phyloP scores from a whole-genome alignment of 2,797 vertebrate species.

The Sylvia borin region DNA sequence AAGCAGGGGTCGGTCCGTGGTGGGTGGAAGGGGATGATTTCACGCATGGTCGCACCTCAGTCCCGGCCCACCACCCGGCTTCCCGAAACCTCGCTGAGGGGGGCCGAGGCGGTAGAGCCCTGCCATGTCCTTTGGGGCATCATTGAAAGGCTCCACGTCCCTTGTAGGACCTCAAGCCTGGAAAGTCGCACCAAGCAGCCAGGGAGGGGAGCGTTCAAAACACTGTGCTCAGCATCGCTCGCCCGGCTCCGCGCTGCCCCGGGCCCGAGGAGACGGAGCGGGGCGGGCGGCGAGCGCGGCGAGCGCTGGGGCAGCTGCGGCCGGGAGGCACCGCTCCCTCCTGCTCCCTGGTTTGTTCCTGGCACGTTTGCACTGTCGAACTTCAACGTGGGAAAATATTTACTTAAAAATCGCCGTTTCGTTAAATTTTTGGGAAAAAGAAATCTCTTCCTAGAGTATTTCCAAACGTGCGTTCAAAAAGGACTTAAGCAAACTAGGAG shows the following conservation, averaged over 20 bases:
- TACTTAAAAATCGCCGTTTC: not conserved
- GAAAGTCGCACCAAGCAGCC: not conserved
- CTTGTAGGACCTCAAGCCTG: not conserved
- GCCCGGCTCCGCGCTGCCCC: not conserved
- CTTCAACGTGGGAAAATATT: not conserved
- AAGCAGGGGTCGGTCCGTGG: not conserved
- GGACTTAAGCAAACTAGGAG: not conserved
- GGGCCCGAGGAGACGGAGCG: not conserved
- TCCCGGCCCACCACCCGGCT: not conserved
- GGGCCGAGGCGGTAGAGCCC: not conserved
- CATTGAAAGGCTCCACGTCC: not conserved
- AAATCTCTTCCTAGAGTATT: not conserved
- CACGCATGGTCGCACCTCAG: not conserved
- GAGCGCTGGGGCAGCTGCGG: not conserved
- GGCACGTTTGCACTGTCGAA: no score
- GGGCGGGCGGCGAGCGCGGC: not conserved
- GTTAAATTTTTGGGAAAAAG: not conserved
- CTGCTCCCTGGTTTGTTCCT: not conserved
- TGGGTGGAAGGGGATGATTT: not conserved
- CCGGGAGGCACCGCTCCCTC: not conserved
- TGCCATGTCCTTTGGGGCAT: not conserved
- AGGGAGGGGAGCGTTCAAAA: not conserved
- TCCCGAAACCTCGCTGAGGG: not conserved
- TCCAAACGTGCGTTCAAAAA: not conserved
- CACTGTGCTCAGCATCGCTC: not conserved